Conservation (phyloP, 2,888 invertebrate species). For the Labia minor region DNA sequence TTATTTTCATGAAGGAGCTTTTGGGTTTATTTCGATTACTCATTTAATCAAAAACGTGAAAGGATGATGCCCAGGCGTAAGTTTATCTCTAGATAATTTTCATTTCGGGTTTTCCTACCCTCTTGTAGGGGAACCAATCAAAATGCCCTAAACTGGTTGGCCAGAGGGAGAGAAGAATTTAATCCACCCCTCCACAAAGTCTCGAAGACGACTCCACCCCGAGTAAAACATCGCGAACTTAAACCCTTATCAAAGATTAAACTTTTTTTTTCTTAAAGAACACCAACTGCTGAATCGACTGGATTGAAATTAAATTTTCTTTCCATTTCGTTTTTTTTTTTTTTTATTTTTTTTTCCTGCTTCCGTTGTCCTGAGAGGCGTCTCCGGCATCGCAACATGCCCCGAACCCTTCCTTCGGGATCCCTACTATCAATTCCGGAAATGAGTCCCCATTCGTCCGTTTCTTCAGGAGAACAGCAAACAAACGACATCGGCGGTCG, state of each 20-base stretch:
- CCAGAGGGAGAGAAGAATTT: background rate
- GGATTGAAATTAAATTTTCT: slow-evolving; percentile 46
- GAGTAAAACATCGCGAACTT: slow-evolving; percentile 22
- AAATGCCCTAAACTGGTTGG: background rate
- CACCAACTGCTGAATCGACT: slow-evolving; percentile 44
- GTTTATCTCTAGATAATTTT: slow-evolving; percentile 5
- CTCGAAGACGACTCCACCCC: slow-evolving; percentile 1
- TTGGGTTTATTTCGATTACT: background rate
- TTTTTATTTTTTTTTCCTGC: background rate
- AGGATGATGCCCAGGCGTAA: background rate
- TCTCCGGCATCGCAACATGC: slow-evolving; percentile 2
- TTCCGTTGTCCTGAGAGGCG: slow-evolving; percentile 13
- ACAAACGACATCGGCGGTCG: slow-evolving; percentile 7
- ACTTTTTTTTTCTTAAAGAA: slow-evolving; percentile 33
- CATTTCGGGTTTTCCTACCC: background rate
- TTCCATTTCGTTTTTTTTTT: slow-evolving; percentile 28
- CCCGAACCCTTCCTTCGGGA: background rate
- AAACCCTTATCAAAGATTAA: slow-evolving; percentile 41
- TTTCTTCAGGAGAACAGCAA: slow-evolving; percentile 1
- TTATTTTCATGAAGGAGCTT: too few species aligned
- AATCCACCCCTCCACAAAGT: background rate
- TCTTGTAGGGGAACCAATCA: slow-evolving; percentile 8
- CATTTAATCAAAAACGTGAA: background rate
- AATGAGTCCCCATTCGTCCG: slow-evolving; percentile 7
- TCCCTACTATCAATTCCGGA: background rate